phyloP scores from a whole-genome alignment of 2,797 vertebrate species.

The Iguana delicatissima region DNA sequence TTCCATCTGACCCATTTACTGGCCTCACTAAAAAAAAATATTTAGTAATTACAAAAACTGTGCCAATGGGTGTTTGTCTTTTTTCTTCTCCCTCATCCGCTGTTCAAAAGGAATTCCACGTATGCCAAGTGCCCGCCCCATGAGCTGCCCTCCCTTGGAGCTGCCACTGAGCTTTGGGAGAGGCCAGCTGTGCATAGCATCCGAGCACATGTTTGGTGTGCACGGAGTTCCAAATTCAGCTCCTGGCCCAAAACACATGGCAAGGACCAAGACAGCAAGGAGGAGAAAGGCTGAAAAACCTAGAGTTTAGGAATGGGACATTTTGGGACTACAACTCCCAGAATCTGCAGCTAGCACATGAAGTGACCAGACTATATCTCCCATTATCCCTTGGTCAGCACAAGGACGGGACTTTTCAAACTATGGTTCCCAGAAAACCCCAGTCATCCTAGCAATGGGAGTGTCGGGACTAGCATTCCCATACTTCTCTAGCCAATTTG shows the following conservation, averaged over 20 bases:
- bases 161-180: background rate
- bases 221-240: too few species aligned
- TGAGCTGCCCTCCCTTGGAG: background rate
- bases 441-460: background rate
- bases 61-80: background rate
- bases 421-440: background rate
- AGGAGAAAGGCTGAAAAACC: too few species aligned
- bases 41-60: background rate
- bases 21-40: background rate
- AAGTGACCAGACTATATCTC: too few species aligned
- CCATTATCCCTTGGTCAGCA: too few species aligned
- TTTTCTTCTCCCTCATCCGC: background rate
- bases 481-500: background rate
- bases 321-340: too few species aligned
- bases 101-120: constrained; percentile 28
- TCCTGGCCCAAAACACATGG: background rate
- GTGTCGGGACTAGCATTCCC: background rate
- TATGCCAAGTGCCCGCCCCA: background rate
- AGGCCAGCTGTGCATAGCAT: fast-evolving
- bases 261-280: background rate
- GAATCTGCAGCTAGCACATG: too few species aligned
- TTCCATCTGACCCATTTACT: constrained; percentile 12
- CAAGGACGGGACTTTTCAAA: too few species aligned
- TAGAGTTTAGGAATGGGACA: too few species aligned
- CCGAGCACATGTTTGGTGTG: background rate